These are phyloP conservation scores for Eufriesea mexicana DNA, from an alignment of 1,140 invertebrate genomes.

Conservation along the genomic window DNA sequence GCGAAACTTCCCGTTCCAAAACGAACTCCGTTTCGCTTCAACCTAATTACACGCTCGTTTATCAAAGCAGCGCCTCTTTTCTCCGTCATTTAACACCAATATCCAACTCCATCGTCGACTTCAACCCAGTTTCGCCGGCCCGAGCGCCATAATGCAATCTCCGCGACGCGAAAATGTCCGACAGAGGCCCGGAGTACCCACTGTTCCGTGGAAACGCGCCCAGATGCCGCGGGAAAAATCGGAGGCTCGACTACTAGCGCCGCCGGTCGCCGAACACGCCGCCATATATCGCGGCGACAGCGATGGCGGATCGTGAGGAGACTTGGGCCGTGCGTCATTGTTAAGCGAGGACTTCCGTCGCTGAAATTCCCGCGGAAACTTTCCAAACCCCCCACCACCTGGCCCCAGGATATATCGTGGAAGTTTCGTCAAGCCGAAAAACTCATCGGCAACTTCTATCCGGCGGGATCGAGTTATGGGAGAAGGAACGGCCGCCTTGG, in stretches of 20 bases:
- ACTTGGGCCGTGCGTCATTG: constrained; percentile 59
- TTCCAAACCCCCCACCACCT: constrained; percentile 28
- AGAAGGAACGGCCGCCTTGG: not conserved
- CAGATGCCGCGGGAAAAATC: no score
- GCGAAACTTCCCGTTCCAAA: not conserved
- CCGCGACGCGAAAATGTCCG: no score
- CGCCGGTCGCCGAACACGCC: not conserved
- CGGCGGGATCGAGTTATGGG: constrained; percentile 33
- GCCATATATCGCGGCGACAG: not conserved
- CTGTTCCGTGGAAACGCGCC: no score
- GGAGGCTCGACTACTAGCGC: no score
- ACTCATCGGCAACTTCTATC: constrained; percentile 49
- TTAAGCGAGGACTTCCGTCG: constrained; percentile 57
- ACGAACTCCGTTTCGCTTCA: not conserved
- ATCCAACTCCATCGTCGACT: not conserved
- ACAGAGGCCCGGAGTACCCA: no score
- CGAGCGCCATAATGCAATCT: no score
- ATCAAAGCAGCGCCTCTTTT: constrained; percentile 20
- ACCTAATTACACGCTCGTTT: constrained; percentile 4
- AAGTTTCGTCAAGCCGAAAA: constrained; percentile 55
- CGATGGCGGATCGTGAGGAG: constrained; percentile 3
- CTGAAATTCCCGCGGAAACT: constrained; percentile 54
- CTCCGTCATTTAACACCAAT: constrained; percentile 5
- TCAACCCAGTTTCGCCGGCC: not conserved
- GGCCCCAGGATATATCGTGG: constrained; percentile 58